A percentile compares a stretch with the other conserved stretches of the same genome.
phyloP scores from a whole-genome alignment of 2,113 vertebrate species.

The Megalops atlanticus region DNA sequence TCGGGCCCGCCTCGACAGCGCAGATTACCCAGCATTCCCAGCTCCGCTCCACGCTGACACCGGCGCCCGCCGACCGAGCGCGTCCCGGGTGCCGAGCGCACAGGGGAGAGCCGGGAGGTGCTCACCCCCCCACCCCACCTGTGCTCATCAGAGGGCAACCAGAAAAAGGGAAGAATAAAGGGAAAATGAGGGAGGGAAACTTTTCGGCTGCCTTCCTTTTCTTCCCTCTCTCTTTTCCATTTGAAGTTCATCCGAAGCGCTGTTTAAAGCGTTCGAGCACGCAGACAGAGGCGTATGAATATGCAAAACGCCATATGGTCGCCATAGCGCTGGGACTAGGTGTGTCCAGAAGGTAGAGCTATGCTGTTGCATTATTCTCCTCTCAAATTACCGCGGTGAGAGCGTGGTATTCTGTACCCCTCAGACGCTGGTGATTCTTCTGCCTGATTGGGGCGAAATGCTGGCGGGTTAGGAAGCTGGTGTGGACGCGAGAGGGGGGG shows the following conservation, averaged over 20 bases:
- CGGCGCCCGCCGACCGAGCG: too few relatives aligned
- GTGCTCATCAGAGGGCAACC: conserved; percentile 21
- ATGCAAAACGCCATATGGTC: conserved; percentile 77
- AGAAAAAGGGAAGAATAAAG: conserved; percentile 25
- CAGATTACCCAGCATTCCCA: conserved; percentile 47
- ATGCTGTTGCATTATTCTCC: conserved; percentile 73
- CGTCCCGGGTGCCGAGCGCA: too few relatives aligned
- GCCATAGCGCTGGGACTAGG: conserved; percentile 72
- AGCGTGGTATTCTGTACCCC: conserved; percentile 51
- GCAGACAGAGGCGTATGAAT: conserved; percentile 71
- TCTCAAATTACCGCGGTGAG: conserved; percentile 62
- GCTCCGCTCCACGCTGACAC: conserved; percentile 32
- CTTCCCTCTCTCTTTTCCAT: conserved; percentile 47
- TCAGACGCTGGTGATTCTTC: conserved; percentile 46
- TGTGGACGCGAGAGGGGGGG: conserved; percentile 48
- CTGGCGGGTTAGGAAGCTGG: conserved; percentile 44
- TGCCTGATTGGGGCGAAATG: conserved; percentile 40
- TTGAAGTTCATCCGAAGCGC: conserved; percentile 67
- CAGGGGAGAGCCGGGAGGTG: conserved; percentile 18
- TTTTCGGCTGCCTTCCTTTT: conserved; percentile 45
- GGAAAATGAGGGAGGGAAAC: conserved; percentile 41
- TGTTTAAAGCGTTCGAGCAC: conserved; percentile 66
- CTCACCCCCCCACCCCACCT: conserved; percentile 40
- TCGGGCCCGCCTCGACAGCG: conserved; percentile 57
- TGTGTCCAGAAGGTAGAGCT: conserved; percentile 78